Evolutionary conservation across 2,888 invertebrate species (phyloP), one percentile per base, ranked within the genome.

Genomic region (Athalia circularis): DNA sequence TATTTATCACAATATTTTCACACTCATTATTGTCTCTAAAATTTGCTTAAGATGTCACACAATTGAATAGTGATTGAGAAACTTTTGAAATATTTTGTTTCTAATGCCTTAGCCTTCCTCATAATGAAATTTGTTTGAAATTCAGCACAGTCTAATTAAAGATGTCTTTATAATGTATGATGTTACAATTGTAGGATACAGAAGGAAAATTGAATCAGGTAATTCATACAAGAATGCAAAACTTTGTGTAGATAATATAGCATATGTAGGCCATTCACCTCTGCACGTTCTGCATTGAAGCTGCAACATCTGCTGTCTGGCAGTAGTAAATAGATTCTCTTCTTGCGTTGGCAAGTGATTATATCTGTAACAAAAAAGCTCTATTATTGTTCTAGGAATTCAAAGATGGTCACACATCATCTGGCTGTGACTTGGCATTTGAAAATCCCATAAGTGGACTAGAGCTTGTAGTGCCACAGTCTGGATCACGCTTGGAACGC

Each of bases 161-260:
- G 59, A n/a, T 13, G 59, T 59, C 13, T 65, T 7, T 13, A 47
- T 8, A 65, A 43, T 9, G 43, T 29, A 54, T 54, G n/a, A 81
- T 84, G 79, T 85, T 83, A 85, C 83, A 83, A 86, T 88, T 86
- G 80, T 88, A 88, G 88, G 86, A 86, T 82, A 85, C 86, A 83
- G 84, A 85, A 83, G 88, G 82, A 83, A 85, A 85, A 80, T 85
- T 80, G 79, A 78, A 86, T 78, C 86, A 88, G 88, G 88, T 88
- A 88, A 88, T 79, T 81, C 64, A 52, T 52, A 52, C 4, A 45
- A 48, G 13, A 50, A 13, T 67, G 50, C 50, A 67, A 15, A 67
- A 15, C 48, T n/a, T 11, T 15, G 15, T 65, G 45, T 65, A 64
- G 65, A 65, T 47, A 65, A 65, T 48, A 48, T 65, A 65, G 48